phyloP scores from a whole-genome alignment of 2,888 invertebrate species.

The Scaptomyza reducta region DNA sequence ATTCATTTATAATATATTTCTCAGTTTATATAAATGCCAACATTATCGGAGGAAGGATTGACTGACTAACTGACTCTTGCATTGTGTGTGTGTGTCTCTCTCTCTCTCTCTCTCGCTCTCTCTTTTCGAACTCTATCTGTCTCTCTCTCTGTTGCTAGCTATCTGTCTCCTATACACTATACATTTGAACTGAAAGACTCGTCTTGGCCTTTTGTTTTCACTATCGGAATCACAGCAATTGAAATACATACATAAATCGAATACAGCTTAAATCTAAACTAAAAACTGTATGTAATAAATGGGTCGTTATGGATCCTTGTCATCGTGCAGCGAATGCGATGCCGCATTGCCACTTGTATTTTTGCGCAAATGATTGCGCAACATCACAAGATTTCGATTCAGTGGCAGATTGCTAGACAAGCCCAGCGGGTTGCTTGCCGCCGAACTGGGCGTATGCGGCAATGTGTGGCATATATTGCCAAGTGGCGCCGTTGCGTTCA shows the following conservation, averaged over 20 bases:
- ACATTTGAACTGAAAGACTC: slow-evolving; percentile 82
- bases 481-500: slow-evolving; percentile 51
- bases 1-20: slow-evolving; percentile 33
- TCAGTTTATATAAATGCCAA: slow-evolving; percentile 77
- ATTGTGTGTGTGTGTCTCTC: slow-evolving; percentile 11
- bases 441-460: slow-evolving; percentile 78
- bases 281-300: slow-evolving; percentile 69
- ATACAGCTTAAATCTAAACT: slow-evolving; percentile 52
- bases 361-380: slow-evolving; percentile 83
- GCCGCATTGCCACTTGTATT: slow-evolving; percentile 69
- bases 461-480: slow-evolving; percentile 81
- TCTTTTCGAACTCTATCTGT: slow-evolving; percentile 12
- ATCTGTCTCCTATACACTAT: slow-evolving; percentile 71
- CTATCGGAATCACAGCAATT: slow-evolving; percentile 81
- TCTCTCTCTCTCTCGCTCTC: slow-evolving; percentile 11
- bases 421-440: slow-evolving; percentile 60
- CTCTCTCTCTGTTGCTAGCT: slow-evolving; percentile 32
- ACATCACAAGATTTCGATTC: slow-evolving; percentile 83
- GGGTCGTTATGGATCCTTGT: slow-evolving; percentile 83
- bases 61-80: slow-evolving; percentile 69
- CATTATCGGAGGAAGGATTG: slow-evolving; percentile 82
- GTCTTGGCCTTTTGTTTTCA: slow-evolving; percentile 69
- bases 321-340: slow-evolving; percentile 58
- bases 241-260: slow-evolving; percentile 68
- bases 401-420: slow-evolving; percentile 81